These are phyloP conservation scores for Eonycteris spelaea DNA, from an alignment of 2,113 vertebrate genomes.

Conservation along the genomic window DNA sequence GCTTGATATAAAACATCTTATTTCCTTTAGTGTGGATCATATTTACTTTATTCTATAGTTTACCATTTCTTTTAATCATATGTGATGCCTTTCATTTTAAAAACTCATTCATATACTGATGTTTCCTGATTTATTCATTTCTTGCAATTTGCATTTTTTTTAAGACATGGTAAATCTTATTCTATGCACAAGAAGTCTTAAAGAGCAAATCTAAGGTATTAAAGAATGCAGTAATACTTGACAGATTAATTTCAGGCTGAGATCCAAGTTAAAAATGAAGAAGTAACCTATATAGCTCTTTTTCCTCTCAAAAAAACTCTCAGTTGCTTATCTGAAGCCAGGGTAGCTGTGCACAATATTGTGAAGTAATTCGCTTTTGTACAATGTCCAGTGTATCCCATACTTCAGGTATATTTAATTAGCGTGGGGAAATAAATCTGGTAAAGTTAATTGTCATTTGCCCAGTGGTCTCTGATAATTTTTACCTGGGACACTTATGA, in stretches of 20 bases:
- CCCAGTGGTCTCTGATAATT: background rate
- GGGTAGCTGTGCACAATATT: background rate
- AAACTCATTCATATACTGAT: background rate
- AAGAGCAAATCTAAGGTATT: background rate
- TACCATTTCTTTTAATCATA: background rate
- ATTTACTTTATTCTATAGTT: background rate
- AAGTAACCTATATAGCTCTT: background rate
- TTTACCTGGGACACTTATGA: background rate
- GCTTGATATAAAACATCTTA: slow-evolving; percentile 15
- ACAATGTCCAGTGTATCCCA: background rate
- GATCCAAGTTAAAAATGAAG: background rate
- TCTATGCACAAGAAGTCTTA: background rate
- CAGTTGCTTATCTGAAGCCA: background rate
- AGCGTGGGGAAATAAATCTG: background rate
- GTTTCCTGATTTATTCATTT: slow-evolving; percentile 1
- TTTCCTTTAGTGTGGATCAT: background rate
- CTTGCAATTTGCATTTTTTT: background rate
- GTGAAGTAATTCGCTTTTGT: background rate
- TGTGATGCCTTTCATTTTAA: background rate
- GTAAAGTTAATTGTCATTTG: background rate
- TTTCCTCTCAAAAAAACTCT: background rate
- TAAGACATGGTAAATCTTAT: background rate
- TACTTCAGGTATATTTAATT: background rate
- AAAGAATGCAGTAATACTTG: background rate
- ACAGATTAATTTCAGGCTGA: background rate